Evolutionary conservation across 2,797 vertebrate species (phyloP).

Genomic region (Arnoldichthys spilopterus): DNA sequence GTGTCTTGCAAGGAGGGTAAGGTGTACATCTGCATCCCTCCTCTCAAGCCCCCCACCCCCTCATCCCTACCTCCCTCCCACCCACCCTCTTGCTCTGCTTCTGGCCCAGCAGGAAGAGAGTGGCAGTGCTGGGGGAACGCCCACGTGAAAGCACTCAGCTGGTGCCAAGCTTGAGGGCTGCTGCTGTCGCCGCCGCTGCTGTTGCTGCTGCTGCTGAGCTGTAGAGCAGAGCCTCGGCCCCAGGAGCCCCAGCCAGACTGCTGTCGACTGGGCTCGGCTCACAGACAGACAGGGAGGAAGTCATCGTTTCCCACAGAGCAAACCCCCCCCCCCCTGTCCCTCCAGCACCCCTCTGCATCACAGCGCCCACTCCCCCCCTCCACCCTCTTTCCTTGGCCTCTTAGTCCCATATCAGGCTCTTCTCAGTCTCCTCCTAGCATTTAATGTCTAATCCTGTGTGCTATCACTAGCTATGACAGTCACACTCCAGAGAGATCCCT

Average conservation of each 20-base stretch:
- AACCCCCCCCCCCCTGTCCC: conserved; percentile 43
- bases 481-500: conserved; percentile 12
- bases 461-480: conserved; percentile 21
- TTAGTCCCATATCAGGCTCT: conserved; percentile 47
- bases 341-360: conserved; percentile 46
- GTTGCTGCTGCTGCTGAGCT: conserved; percentile 50
- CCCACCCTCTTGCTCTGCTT: conserved; percentile 56
- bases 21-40: conserved; percentile 82
- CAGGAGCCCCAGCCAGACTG: conserved; percentile 56
- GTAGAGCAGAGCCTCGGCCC: conserved; percentile 55
- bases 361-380: conserved; percentile 24
- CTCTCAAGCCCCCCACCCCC: conserved; percentile 66
- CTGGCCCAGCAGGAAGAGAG: conserved; percentile 61
- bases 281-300: conserved; percentile 66
- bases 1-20: conserved; percentile 75
- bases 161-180: conserved; percentile 56
- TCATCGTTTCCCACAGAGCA: conserved; percentile 70
- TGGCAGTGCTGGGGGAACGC: conserved; percentile 67
- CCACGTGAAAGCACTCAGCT: conserved; percentile 58
- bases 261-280: conserved; percentile 49
- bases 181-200: conserved; percentile 36
- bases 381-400: conserved; percentile 36
- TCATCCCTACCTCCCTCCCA: conserved; percentile 58
- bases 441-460: conserved; percentile 47
- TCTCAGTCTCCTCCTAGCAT: conserved; percentile 57